Conservation (phyloP, 2,888 invertebrate species). For the Nezara viridula region DNA sequence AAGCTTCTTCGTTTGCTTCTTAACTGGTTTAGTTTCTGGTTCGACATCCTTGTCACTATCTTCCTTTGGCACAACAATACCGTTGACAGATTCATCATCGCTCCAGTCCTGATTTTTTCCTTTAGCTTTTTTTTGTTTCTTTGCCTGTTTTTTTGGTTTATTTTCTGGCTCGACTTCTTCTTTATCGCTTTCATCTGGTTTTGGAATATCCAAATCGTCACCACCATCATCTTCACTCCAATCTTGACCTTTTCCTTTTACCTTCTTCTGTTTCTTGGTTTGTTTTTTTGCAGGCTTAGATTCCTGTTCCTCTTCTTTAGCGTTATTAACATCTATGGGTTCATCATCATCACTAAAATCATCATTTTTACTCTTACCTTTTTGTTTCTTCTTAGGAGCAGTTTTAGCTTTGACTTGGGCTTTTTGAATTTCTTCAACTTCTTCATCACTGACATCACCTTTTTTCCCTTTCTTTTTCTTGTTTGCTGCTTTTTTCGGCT, state of each 20-base stretch:
- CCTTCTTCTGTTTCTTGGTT: constrained; percentile 72
- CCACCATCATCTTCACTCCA: constrained; percentile 73
- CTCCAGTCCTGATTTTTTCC: constrained; percentile 62
- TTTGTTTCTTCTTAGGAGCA: constrained; percentile 72
- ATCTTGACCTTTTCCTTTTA: constrained; percentile 72
- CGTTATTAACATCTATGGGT: constrained; percentile 68
- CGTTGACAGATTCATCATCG: constrained; percentile 64
- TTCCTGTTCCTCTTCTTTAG: constrained; percentile 64
- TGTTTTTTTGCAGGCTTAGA: constrained; percentile 60
- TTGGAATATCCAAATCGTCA: constrained; percentile 66
- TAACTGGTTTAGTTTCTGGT: neutral
- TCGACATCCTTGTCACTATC: constrained; percentile 64
- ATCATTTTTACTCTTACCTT: constrained; percentile 71
- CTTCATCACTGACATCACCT: constrained; percentile 61
- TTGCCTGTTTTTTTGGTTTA: constrained; percentile 62
- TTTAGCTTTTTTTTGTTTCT: constrained; percentile 65
- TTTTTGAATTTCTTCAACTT: constrained; percentile 54
- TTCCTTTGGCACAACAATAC: constrained; percentile 66
- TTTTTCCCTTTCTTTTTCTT: constrained; percentile 66
- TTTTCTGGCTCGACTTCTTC: constrained; percentile 57
- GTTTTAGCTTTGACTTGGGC: constrained; percentile 54
- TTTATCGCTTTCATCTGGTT: constrained; percentile 62
- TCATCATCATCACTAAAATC: constrained; percentile 73
- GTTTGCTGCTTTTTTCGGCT: constrained; percentile 64
- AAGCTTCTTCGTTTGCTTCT: constrained; percentile 52